Base-by-base conservation (phyloP, 53 echinoderm and acorn worm genomes). In the Antedon mediterranea region DNA sequence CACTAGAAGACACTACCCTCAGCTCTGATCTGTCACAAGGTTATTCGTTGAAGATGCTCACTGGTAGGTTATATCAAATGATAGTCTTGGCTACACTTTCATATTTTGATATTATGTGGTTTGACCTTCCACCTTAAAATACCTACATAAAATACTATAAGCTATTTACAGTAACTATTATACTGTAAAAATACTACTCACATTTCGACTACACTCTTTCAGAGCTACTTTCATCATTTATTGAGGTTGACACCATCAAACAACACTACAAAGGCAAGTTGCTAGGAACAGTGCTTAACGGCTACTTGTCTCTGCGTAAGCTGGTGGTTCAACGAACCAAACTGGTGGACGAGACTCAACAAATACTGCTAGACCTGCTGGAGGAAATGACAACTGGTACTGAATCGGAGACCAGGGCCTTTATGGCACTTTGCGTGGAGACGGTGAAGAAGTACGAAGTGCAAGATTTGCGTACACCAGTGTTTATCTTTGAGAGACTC, bases 1-100 rank as follows among this genome's bases (percentile, higher is more conserved):
- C 83, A 18, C 73, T 95, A 70, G 97, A 95, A 71, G 92, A 92
- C 71, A 95, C 97, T 34, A 95, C 97, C 4, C 79, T 95, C 76
- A 95, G 89, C 80, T 95, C 97, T 71, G 97, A 95, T 79, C 86
- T 95, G 29, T 95, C 97, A 28, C 97, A 95, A 71, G 97, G 97
- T 9, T 95, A 95, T 82, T 91, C 97, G 26, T 88, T 92, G 31
- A 95, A 95, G 84, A 95, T 95, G 97, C 85, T 95, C 43, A 91
- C 97, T 73, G 91, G 97, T 95, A 85, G 43, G 79, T 72, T 41
- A 14, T 28, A n/a, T n/a, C n/a, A n/a, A n/a, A n/a, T n/a, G n/a
- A n/a, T n/a, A n/a, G n/a, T n/a, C n/a, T n/a, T n/a, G n/a, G n/a
- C n/a, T n/a, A n/a, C n/a, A n/a, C n/a, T n/a, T n/a, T n/a, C n/a